Evolutionary conservation across 2,797 vertebrate genomes (phyloP).

Genomic region (Naso thynnoides): DNA sequence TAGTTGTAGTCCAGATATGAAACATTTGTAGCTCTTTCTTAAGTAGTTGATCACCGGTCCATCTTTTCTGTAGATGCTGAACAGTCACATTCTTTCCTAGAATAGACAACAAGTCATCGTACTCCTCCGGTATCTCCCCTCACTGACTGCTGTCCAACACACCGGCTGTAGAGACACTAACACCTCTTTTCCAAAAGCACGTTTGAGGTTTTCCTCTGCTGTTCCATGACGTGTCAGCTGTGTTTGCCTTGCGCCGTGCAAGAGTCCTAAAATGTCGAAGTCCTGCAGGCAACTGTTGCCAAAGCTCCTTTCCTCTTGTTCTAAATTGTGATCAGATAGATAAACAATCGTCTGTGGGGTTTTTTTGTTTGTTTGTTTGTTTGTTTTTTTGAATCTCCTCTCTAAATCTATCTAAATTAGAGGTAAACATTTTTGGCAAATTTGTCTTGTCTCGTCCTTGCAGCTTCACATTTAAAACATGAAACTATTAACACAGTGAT

Average conservation of each 20-base stretch:
- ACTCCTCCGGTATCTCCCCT: conserved; percentile 37
- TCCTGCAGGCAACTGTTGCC: not conserved
- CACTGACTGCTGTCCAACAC: conserved; percentile 30
- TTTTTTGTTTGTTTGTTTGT: too few species aligned
- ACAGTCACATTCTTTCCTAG: not conserved
- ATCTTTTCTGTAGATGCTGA: conserved; percentile 13
- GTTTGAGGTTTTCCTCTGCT: not conserved
- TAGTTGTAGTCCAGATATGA: conserved; percentile 5
- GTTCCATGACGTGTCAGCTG: conserved; percentile 37
- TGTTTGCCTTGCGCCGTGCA: not conserved
- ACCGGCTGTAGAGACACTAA: conserved; percentile 68
- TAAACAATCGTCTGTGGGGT: too few species aligned
- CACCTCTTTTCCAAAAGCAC: conserved; percentile 10
- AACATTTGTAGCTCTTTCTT: not conserved
- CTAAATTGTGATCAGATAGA: not conserved
- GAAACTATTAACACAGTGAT: not conserved
- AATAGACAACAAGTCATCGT: conserved; percentile 25
- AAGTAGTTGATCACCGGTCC: too few species aligned
- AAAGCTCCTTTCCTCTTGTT: not conserved
- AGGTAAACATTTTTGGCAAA: not conserved
- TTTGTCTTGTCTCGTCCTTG: not conserved
- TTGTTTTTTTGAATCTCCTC: not conserved
- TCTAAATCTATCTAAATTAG: not conserved
- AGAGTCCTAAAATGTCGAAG: not conserved
- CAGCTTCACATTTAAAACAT: not conserved